Evolutionary conservation across 2,113 vertebrate species (phyloP), one percentile per base, ranked within the genome.

Genomic region (Cottus gobio): DNA sequence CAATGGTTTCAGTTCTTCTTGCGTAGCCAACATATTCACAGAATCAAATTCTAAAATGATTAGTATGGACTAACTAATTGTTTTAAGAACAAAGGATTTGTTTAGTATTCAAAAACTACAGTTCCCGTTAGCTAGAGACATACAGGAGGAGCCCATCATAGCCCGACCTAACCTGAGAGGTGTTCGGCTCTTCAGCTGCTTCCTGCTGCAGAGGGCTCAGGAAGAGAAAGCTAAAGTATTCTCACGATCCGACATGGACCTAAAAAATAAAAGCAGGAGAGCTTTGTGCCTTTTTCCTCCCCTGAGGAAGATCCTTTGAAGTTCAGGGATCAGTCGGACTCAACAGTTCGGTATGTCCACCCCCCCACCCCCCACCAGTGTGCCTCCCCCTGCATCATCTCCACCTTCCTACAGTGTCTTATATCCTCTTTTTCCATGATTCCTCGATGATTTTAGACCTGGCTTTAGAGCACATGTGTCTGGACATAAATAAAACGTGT

Each of bases 251-350:
- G 15, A 31, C 58, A 79, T 62, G 56, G 84, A 82, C 64, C 54
- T 57, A 28, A 54, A 72, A 71, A 77, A 78, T 42, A 64, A 75
- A 82, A 77, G 76, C 6, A 8, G 68, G 28, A 65, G 13, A 79
- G 50, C 48, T 66, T 20, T 2, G 28, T 70, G 69, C 50, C 2
- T 77, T 73, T 58, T 54, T 68, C 50, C 26, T 12, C 62, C 61
- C 86, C 75, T 31, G 65, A 56, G 85, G 79, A 84, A 48, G 79
- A 81, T 26, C 28, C 91, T 94, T 93, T 95, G 91, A 92, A 91
- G 89, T 91, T 84, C 54, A 56, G 54, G 75, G 79, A 90, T 85
- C 71, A 84, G 92, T 92, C 90, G 85, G 80, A 79, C 26, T 77
- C 78, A 28, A 79, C 66, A 87, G 79, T 80, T 86, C 56, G 80